Conservation (phyloP, 2,797 vertebrate species). For the Kryptopterus vitreolus region DNA sequence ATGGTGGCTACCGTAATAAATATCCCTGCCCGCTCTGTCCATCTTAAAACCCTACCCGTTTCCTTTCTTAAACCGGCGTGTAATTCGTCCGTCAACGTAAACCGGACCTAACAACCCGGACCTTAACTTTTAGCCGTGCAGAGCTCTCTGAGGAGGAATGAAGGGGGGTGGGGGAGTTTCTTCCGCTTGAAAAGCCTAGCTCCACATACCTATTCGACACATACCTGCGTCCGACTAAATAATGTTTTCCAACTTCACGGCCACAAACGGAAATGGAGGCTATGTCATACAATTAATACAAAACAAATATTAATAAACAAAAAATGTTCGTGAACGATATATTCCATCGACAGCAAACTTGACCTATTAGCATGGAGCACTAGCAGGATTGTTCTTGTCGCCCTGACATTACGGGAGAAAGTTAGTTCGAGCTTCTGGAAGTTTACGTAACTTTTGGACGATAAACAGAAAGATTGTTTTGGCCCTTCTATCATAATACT, state of each 20-base stretch:
- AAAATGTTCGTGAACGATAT: not conserved
- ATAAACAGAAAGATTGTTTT: not conserved
- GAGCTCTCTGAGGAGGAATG: not conserved
- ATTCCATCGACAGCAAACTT: conserved; percentile 9
- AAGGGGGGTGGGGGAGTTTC: not conserved
- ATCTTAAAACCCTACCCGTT: not conserved
- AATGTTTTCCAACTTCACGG: not conserved
- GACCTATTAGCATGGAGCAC: not conserved
- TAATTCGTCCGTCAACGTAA: not conserved
- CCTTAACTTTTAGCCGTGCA: not conserved
- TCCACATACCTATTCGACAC: not conserved
- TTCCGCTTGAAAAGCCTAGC: conserved; percentile 6
- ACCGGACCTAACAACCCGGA: not conserved
- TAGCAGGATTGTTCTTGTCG: not conserved
- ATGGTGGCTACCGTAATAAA: conserved; percentile 44
- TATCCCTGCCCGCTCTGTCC: conserved; percentile 8
- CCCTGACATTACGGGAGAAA: not conserved
- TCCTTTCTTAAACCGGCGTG: not conserved
- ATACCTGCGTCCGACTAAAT: not conserved
- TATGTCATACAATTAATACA: not conserved
- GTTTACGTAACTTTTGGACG: not conserved
- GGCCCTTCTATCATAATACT: no score
- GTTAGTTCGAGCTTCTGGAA: not conserved
- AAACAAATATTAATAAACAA: not conserved
- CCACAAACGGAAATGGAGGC: not conserved